Conservation (phyloP, 2,888 invertebrate species). For the Podotricha telesiphe region DNA sequence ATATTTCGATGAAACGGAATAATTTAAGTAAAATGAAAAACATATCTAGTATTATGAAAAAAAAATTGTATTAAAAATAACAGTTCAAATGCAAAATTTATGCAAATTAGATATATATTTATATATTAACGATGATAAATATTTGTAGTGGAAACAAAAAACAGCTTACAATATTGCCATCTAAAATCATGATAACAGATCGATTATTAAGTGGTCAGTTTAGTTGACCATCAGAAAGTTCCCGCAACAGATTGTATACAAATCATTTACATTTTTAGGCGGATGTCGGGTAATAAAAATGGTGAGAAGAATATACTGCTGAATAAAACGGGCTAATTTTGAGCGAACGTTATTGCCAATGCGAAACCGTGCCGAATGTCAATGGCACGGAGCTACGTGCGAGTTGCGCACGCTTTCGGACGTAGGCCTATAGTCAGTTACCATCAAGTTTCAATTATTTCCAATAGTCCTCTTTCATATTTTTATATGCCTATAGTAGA, state of each 20-base stretch:
- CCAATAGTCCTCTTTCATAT: not conserved
- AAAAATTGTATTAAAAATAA: not conserved
- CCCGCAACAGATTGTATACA: conserved; percentile 4
- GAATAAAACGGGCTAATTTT: conserved; percentile 49
- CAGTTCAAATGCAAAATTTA: not conserved
- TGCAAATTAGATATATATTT: not conserved
- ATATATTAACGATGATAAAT: not conserved
- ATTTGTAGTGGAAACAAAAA: not conserved
- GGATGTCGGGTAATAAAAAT: conserved; percentile 41
- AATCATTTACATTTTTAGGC: conserved; percentile 25
- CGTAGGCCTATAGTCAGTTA: conserved; percentile 21
- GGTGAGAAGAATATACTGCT: conserved; percentile 37
- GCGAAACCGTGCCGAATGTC: conserved; percentile 66
- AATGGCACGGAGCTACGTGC: conserved; percentile 69
- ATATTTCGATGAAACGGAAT: too few species aligned
- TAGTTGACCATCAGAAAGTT: not conserved
- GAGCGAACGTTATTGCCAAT: conserved; percentile 62
- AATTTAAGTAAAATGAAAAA: not conserved
- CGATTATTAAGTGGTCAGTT: not conserved
- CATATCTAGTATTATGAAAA: not conserved
- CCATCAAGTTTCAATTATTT: not conserved
- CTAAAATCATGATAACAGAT: conserved; percentile 10
- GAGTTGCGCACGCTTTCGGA: conserved; percentile 51
- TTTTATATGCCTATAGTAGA: not conserved
- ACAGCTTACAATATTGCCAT: not conserved